Base-by-base conservation (phyloP, 2,888 invertebrate species). In the Synanthedon andrenaeformis region DNA sequence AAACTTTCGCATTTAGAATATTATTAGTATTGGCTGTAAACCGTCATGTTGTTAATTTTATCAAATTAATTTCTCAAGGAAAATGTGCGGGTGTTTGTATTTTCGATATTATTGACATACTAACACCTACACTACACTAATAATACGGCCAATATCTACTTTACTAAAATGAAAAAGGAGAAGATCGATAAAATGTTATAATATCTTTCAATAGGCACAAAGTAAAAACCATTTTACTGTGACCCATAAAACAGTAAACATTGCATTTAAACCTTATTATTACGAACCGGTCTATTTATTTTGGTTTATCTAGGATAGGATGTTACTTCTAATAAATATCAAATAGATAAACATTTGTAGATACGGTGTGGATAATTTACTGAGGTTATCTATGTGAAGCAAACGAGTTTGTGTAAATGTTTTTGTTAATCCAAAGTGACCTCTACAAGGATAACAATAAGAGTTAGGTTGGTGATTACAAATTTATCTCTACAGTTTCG, bases 291-390 rank as follows among this genome's bases (percentile, higher is more conserved):
- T 35, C 35, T 35, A 51, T 49, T 53, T 62, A 56, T 48, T 55
- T 50, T 66, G 63, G 63, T 59, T 59, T 59, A 59, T 62, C 60
- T 62, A 56, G 56, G 52, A 62, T 62, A 66, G 65, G 70, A 72
- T 68, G 66, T 60, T 56, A 63, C 64, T 60, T 65, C 64, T 60
- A 70, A 71, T 70, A 71, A 70, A 69, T 66, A 67, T 70, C 57
- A 63, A 65, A 67, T 61, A 65, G 70, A 74, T 69, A 71, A 69
- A 70, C 65, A 65, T 62, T 57, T 53, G 65, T 62, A 65, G 69
- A 73, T 72, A 72, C 64, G 65, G 66, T 59, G 58, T 59, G 64
- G 66, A 70, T 71, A 73, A 64, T 64, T 61, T 57, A 56, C 28
- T 64, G 61, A 62, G 57, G 62, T 64, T 67, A 63, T 70, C 70